These are phyloP conservation scores for Paramacrobiotus metropolitanus DNA, from an alignment of 1,140 invertebrate genomes.

Conservation along the genomic window DNA sequence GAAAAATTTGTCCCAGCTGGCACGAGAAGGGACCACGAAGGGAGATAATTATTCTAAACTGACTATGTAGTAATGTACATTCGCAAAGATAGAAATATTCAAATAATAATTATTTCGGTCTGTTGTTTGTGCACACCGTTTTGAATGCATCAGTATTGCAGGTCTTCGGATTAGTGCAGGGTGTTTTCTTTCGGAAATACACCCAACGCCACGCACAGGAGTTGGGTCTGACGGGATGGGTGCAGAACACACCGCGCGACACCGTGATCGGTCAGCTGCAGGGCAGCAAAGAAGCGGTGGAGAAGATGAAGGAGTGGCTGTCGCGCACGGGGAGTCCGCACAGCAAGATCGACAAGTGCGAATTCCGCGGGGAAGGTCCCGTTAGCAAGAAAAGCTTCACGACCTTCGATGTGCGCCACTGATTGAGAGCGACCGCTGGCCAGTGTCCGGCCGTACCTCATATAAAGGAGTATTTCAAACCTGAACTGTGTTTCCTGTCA, in stretches of 20 bases:
- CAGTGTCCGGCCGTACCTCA: too few species aligned
- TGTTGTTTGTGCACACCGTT: too few species aligned
- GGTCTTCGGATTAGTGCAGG: slow-evolving; percentile 12
- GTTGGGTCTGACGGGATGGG: slow-evolving; percentile 12
- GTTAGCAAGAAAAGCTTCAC: not conserved
- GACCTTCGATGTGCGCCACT: not conserved
- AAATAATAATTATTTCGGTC: too few species aligned
- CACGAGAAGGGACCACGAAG: too few species aligned
- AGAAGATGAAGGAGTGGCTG: not conserved
- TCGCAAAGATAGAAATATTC: too few species aligned
- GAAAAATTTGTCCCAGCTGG: too few species aligned
- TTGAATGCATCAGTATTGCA: too few species aligned
- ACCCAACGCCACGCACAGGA: slow-evolving; percentile 10
- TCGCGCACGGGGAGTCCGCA: not conserved
- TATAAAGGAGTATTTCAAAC: too few species aligned
- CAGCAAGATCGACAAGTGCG: not conserved
- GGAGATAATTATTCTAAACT: too few species aligned
- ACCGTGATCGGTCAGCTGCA: slow-evolving; percentile 11
- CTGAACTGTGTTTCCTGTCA: too few species aligned
- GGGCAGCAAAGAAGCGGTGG: not conserved
- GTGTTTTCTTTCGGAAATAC: slow-evolving; percentile 14
- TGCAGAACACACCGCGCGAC: slow-evolving; percentile 11
- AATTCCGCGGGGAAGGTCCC: not conserved
- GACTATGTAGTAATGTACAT: too few species aligned
- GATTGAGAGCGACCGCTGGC: too few species aligned